A percentile compares a stretch with the other conserved stretches of the same genome.
Evolutionary conservation across 2,888 invertebrate genomes (phyloP).

Genomic region (Baccha elongata): DNA sequence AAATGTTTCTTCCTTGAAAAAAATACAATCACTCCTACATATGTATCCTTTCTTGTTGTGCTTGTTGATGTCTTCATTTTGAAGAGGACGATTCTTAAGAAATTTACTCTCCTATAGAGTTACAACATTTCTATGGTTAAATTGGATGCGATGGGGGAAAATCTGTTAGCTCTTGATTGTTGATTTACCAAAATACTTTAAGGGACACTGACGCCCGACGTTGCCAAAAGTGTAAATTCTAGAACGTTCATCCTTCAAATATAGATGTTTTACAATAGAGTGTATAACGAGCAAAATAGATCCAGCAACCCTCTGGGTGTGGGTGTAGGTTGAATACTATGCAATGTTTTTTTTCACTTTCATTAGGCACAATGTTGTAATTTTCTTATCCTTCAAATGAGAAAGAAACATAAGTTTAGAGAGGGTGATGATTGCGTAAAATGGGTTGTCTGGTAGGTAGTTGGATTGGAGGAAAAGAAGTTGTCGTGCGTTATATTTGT

Average conservation of each 20-base stretch:
- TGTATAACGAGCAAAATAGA: conserved; percentile 18
- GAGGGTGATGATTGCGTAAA: background rate
- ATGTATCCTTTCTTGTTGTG: conserved; percentile 4
- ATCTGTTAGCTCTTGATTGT: conserved; percentile 65
- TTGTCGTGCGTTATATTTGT: conserved; percentile 22
- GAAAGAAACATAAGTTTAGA: conserved; percentile 57
- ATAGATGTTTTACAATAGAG: conserved; percentile 43
- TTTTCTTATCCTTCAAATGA: conserved; percentile 50
- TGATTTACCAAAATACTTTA: conserved; percentile 63
- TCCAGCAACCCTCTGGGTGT: background rate
- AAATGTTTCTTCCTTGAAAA: conserved; percentile 1
- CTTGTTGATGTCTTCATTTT: conserved; percentile 63
- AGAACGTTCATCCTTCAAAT: conserved; percentile 18
- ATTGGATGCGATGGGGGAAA: conserved; percentile 31
- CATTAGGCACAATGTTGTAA: conserved; percentile 51
- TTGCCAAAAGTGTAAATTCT: conserved; percentile 36
- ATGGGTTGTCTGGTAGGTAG: conserved; percentile 10
- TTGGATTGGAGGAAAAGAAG: background rate
- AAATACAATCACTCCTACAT: conserved; percentile 10
- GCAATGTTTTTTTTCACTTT: conserved; percentile 27
- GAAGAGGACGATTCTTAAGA: conserved; percentile 8
- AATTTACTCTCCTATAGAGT: conserved; percentile 12
- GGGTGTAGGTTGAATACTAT: conserved; percentile 55
- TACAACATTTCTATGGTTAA: background rate
- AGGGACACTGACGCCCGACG: conserved; percentile 43